Conservation (phyloP, 2,113 vertebrate genomes). For the Aptenodytes patagonicus region DNA sequence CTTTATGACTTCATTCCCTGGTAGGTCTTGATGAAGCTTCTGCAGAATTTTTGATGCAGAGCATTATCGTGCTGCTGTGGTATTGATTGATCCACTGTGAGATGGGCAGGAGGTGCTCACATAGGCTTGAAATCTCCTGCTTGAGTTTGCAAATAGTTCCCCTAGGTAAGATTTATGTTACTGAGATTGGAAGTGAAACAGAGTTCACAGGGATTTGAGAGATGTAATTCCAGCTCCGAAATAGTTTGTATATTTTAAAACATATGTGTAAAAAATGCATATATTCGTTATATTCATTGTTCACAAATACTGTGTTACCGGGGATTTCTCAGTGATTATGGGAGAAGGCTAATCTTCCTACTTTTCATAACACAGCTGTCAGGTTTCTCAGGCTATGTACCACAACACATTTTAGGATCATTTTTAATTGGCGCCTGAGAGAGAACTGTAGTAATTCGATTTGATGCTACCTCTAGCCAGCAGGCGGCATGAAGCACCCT, state of each 20-base stretch:
- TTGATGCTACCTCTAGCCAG: background rate
- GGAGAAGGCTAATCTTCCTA: background rate
- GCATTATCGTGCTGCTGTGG: background rate
- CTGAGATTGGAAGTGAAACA: background rate
- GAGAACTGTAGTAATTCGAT: background rate
- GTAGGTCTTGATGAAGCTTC: background rate
- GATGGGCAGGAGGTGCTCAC: background rate
- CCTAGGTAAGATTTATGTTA: constrained; percentile 2
- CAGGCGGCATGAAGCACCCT: background rate
- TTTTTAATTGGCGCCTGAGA: background rate
- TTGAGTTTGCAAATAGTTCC: constrained; percentile 2
- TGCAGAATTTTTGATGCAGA: constrained; percentile 17
- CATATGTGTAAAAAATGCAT: background rate
- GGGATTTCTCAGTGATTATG: background rate
- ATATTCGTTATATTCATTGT: background rate
- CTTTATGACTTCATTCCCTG: background rate
- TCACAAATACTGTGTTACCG: background rate
- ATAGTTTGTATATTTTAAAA: background rate
- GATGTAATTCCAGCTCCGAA: background rate
- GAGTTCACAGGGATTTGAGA: background rate
- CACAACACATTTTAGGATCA: background rate
- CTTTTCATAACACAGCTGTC: background rate
- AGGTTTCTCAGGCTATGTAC: background rate
- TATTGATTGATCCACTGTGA: constrained; percentile 15
- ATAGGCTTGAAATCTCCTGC: background rate